phyloP scores from a whole-genome alignment of 2,113 vertebrate genomes.

The Synodontis membranacea region DNA sequence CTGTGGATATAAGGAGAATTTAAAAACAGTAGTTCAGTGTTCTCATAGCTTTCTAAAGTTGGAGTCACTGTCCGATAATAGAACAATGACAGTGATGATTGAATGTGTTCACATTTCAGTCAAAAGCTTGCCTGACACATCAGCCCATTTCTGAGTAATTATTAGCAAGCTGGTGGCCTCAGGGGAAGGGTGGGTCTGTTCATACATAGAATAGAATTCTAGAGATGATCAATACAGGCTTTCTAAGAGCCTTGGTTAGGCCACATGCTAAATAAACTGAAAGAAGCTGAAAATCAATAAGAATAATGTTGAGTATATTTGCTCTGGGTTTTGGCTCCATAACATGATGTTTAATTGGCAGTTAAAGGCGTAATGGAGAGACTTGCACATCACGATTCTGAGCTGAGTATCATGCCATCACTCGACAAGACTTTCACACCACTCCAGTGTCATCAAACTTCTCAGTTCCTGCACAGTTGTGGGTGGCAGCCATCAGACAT shows the following conservation, averaged over 20 bases:
- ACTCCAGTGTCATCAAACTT: slow-evolving; percentile 28
- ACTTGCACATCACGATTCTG: slow-evolving; percentile 10
- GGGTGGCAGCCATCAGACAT: slow-evolving; percentile 43
- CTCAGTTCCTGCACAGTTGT: no score
- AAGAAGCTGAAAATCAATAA: slow-evolving; percentile 63
- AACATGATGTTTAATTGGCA: slow-evolving; percentile 39
- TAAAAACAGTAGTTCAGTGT: neutral
- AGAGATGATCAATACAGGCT: slow-evolving; percentile 65
- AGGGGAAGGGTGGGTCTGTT: slow-evolving; percentile 48
- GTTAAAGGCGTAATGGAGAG: neutral
- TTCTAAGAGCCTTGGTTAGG: slow-evolving; percentile 53
- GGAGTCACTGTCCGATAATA: slow-evolving; percentile 64
- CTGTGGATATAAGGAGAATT: slow-evolving; percentile 38
- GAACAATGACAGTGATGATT: slow-evolving; percentile 51
- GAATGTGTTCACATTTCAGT: slow-evolving; percentile 74
- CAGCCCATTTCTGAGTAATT: slow-evolving; percentile 51
- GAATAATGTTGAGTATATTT: slow-evolving; percentile 57
- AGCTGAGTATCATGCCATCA: slow-evolving; percentile 36
- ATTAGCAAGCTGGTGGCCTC: slow-evolving; percentile 53
- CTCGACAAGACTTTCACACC: slow-evolving; percentile 28
- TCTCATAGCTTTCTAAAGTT: slow-evolving; percentile 62
- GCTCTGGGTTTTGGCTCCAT: slow-evolving; percentile 31
- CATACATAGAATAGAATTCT: slow-evolving; percentile 57
- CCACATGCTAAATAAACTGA: slow-evolving; percentile 61
- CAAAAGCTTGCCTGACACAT: slow-evolving; percentile 59